Evolutionary conservation across 2,113 vertebrate species (phyloP), one percentile per base, ranked within the genome.

Genomic region (Gasterosteus aculeatus): DNA sequence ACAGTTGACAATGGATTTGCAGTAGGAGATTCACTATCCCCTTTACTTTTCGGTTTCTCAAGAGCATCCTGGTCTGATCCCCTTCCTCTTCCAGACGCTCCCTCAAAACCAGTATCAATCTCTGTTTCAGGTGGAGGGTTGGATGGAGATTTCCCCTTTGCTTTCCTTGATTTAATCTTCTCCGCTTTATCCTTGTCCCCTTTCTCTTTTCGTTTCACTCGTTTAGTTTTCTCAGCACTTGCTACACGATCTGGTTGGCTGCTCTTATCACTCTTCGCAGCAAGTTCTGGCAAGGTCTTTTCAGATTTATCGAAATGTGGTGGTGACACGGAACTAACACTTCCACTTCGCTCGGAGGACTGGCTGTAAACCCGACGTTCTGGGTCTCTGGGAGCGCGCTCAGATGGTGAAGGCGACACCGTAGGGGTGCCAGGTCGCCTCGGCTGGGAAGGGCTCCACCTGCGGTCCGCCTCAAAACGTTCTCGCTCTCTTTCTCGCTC

Each of bases 331-430:
- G 97, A 98, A 85, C 97, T 98, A 69, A 97, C 98, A 86, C 98
- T 99, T 5, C 96, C 97, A 2, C 97, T 99, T 65, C 95, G 94
- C 78, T 99, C 97, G 0, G 98, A 99, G 0, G 98, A 99, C 59
- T 97, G 96, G 89, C 97, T 97, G 64, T 96, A 99, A 75, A 98
- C 95, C 42, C 96, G 94, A n/a, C 97, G 93, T 82, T 99, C 98
- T 0, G 96, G 89, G 61, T 99, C 98, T 35, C 97, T 96, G 7
- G 96, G 93, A 60, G 96, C 89, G 7, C 97, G 92, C 7, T 99
- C 98, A 0, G 97, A 96, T 1, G 96, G 96, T 0, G 97, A 96
- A 1, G 98, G 97, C 0, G 98, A 98, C 0, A 94, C 92, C 0
- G 96, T 91, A 0, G 97, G 97, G 53, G 96, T 98, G 84, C 96